phyloP scores from a whole-genome alignment of 1,140 invertebrate species.

The Prorops nasuta region DNA sequence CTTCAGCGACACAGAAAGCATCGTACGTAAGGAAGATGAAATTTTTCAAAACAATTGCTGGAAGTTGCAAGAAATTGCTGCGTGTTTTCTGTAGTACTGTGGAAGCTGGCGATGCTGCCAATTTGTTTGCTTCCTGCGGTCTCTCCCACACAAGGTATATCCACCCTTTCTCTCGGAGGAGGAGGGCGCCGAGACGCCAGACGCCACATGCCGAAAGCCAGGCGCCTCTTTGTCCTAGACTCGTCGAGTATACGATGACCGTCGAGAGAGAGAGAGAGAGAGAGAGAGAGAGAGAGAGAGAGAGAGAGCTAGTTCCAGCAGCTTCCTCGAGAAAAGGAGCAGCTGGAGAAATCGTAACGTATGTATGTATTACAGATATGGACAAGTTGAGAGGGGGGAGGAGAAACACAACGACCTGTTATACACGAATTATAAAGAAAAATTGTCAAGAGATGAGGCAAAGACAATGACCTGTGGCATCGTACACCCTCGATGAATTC shows the following conservation, averaged over 20 bases:
- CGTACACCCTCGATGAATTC: too few relatives aligned
- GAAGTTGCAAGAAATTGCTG: background rate
- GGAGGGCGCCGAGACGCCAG: conserved; percentile 27
- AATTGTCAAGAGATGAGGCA: too few relatives aligned
- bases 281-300: background rate
- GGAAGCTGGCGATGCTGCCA: conserved; percentile 2
- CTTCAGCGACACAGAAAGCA: background rate
- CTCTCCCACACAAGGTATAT: conserved; percentile 1
- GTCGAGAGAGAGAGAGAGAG: conserved; percentile 20
- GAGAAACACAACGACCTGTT: too few relatives aligned
- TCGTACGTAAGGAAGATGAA: background rate
- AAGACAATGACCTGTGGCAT: too few relatives aligned
- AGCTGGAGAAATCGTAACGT: too few relatives aligned
- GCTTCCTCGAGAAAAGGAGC: too few relatives aligned
- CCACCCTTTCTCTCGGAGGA: background rate
- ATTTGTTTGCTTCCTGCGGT: conserved; percentile 7
- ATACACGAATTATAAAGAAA: too few relatives aligned
- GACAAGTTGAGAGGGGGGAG: too few relatives aligned
- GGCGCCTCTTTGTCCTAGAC: conserved; percentile 33
- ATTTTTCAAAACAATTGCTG: too few relatives aligned
- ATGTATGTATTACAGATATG: too few relatives aligned
- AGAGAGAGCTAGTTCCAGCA: conserved; percentile 12
- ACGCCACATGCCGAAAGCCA: conserved; percentile 20
- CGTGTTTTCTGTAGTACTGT: background rate
- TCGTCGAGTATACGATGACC: conserved; percentile 29